These are phyloP conservation scores for Pluvianellus socialis DNA, from an alignment of 2,113 vertebrate genomes.

Conservation along the genomic window DNA sequence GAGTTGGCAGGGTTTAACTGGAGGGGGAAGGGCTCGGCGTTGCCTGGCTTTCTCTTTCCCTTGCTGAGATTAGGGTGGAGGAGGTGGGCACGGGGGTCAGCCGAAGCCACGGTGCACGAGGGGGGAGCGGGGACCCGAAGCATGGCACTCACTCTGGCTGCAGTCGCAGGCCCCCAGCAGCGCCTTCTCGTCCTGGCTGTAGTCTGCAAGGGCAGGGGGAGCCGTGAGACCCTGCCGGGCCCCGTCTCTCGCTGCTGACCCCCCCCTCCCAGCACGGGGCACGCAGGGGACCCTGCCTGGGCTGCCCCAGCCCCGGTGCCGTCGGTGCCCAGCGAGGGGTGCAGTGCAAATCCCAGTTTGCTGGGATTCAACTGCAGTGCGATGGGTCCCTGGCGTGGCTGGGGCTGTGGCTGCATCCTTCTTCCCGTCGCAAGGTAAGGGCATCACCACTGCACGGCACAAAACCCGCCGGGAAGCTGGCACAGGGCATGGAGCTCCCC, in stretches of 20 bases:
- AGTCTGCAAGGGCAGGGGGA: constrained; percentile 79
- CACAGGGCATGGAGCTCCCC: background rate
- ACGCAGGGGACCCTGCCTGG: background rate
- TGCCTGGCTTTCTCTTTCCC: background rate
- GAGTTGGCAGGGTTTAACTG: background rate
- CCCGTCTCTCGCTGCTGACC: background rate
- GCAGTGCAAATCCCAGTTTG: background rate
- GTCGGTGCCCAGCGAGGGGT: accelerated
- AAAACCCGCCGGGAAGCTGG: background rate
- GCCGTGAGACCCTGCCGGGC: background rate
- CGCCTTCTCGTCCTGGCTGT: constrained; percentile 94
- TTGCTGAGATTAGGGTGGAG: background rate
- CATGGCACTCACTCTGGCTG: constrained; percentile 79
- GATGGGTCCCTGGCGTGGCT: accelerated
- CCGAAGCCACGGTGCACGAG: accelerated
- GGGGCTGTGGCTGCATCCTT: background rate
- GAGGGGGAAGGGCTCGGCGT: background rate
- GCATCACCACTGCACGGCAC: background rate
- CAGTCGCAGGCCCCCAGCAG: constrained; percentile 93
- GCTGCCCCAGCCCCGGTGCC: background rate
- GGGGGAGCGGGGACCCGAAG: background rate
- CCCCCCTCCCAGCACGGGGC: no score
- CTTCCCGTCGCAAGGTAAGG: background rate
- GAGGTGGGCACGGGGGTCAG: accelerated
- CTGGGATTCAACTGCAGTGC: background rate